Evolutionary conservation across 2,113 vertebrate genomes (phyloP), one percentile per base, ranked within the genome.

Genomic region (Plecturocebus donacophilus): DNA sequence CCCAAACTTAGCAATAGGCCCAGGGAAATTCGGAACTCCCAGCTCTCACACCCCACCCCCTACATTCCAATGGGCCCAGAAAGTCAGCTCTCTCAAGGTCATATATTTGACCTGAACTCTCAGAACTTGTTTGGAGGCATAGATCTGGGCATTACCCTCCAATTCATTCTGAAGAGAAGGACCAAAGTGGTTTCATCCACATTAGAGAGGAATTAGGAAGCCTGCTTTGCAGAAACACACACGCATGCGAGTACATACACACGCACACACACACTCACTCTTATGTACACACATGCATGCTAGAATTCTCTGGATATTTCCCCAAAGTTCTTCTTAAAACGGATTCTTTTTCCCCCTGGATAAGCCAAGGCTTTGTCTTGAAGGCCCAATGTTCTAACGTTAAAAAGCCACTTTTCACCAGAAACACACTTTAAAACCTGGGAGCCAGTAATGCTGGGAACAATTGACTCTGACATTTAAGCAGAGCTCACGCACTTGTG

Each of bases 381-480:
- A 95, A 76, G 75, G 73, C 89, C 86, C 97, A 30, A 2, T 47
- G 21, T 97, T 97, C 85, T 95, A 95, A 95, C 64, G 97, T 85
- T 32, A 97, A 93, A 96, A 98, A 82, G 25, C 73, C 54, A 79
- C 40, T 87, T n/a, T 90, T 87, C 80, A 97, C 93, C 92, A 95
- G 96, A 98, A 98, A 32, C 88, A 97, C 87, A 92, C 75, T 70
- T 80, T 90, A 85, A 89, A 91, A 56, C 94, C 92, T 91, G 77
- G 94, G 97, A 98, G 87, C 83, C 95, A 94, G 20, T 40, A 97
- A 73, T 64, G 19, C 82, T 97, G 77, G 94, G n/a, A 98, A 97
- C 76, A 98, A 93, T 35, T 93, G 94, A 96, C 40, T 73, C 86
- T 76, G 32, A 0, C 70, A 86, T 96, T 97, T 11, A 30, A 97